Evolutionary conservation across 2,888 invertebrate genomes (phyloP).

Genomic region (Megastigmus dorsalis): DNA sequence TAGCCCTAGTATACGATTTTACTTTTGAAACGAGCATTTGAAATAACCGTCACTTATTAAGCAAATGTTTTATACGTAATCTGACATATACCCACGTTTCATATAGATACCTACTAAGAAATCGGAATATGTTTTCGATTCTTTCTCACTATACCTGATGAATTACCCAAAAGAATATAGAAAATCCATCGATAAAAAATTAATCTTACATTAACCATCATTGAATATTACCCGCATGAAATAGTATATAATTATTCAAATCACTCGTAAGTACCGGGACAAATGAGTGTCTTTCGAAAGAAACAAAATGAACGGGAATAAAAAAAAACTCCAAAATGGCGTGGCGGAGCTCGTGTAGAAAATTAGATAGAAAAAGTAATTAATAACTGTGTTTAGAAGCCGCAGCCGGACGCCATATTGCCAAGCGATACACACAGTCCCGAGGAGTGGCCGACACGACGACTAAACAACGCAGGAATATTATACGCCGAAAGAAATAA

Average conservation of each 20-base stretch:
- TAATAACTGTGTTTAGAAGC: constrained; percentile 63
- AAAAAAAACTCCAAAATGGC: constrained; percentile 29
- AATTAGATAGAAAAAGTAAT: constrained; percentile 63
- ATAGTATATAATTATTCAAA: constrained; percentile 32
- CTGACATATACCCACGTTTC: too few relatives aligned
- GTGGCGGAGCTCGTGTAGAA: constrained; percentile 26
- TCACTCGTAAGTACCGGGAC: background rate
- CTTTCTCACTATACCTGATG: too few relatives aligned
- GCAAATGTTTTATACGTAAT: too few relatives aligned
- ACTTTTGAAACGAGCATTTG: too few relatives aligned
- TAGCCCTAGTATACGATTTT: too few relatives aligned
- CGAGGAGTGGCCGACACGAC: constrained; percentile 58
- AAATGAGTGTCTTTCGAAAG: constrained; percentile 24
- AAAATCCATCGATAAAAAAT: constrained; percentile 11
- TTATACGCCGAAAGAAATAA: constrained; percentile 52
- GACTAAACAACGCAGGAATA: constrained; percentile 35
- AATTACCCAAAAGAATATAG: too few relatives aligned
- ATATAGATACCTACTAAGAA: too few relatives aligned
- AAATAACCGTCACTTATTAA: too few relatives aligned
- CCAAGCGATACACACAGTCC: background rate
- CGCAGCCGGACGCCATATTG: constrained; percentile 52
- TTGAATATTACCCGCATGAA: background rate
- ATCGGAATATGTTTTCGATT: too few relatives aligned
- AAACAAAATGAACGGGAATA: constrained; percentile 32
- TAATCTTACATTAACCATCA: background rate